Conservation (phyloP, 2,797 vertebrate genomes). For the Darevskia nairensis region DNA sequence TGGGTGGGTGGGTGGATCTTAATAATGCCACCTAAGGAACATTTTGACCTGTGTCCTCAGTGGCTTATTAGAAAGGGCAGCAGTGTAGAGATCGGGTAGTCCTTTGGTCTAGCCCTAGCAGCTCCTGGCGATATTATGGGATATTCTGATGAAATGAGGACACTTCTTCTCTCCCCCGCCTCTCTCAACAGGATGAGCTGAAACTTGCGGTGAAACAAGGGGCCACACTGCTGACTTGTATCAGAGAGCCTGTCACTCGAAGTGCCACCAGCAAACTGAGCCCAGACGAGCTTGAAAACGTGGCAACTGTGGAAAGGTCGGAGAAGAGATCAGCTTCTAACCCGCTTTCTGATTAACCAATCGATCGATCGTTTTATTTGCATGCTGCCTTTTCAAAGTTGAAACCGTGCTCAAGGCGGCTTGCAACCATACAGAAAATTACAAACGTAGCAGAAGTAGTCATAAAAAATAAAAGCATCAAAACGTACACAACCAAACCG, state of each 20-base stretch:
- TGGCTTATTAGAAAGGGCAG: background rate
- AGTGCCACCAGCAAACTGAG: constrained; percentile 84
- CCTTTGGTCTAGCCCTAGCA: background rate
- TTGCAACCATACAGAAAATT: no score
- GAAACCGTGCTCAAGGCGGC: no score
- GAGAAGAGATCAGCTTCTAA: constrained; percentile 17
- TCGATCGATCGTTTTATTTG: no score
- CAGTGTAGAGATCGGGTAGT: no score
- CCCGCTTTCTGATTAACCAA: no score
- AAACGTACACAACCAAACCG: no score
- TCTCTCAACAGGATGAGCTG: constrained; percentile 85
- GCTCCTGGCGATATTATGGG: background rate
- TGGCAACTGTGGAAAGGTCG: constrained; percentile 91
- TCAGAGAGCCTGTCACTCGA: constrained; percentile 87
- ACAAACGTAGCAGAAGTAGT: no score
- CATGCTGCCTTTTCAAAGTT: no score
- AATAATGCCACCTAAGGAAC: background rate
- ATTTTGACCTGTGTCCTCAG: background rate
- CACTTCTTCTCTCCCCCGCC: background rate
- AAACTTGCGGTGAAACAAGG: constrained; percentile 91
- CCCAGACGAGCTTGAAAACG: constrained; percentile 90
- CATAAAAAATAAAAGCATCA: no score
- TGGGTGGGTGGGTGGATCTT: background rate
- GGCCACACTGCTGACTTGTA: constrained; percentile 86
- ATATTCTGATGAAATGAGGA: background rate